Conservation (phyloP, 2,113 vertebrate genomes). For the Myodes glareolus region DNA sequence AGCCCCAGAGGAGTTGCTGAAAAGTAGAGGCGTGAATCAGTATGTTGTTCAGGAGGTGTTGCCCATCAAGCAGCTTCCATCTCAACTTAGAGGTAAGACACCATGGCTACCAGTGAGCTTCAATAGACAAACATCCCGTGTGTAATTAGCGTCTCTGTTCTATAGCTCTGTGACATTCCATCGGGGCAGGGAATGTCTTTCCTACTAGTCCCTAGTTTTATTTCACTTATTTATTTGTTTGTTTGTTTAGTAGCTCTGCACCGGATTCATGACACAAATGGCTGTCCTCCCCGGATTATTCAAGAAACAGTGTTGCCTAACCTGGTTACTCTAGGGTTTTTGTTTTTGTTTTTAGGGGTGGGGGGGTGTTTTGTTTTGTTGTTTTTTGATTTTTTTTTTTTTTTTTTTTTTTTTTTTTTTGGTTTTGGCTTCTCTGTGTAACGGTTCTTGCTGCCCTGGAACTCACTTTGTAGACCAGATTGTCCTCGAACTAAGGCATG, state of each 20-base stretch:
- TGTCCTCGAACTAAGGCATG: no score
- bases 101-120: neutral
- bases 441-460: no score
- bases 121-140: neutral
- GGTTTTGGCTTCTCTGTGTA: no score
- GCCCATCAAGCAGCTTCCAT: conserved; percentile 84
- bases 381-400: no score
- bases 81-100: conserved; percentile 88
- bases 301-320: neutral
- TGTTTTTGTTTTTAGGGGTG: no score
- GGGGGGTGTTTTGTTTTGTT: no score
- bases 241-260: neutral
- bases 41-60: conserved; percentile 94
- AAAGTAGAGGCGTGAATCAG: conserved; percentile 88
- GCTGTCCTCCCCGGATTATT: neutral
- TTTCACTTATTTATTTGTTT: no score
- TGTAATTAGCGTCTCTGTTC: neutral
- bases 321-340: neutral
- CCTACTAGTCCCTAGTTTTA: neutral
- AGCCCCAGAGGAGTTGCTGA: conserved; percentile 89
- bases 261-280: neutral
- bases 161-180: neutral
- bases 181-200: neutral
- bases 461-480: no score
- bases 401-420: no score